Conservation (phyloP, 1,140 invertebrate species). For the Drosophila arizonae region DNA sequence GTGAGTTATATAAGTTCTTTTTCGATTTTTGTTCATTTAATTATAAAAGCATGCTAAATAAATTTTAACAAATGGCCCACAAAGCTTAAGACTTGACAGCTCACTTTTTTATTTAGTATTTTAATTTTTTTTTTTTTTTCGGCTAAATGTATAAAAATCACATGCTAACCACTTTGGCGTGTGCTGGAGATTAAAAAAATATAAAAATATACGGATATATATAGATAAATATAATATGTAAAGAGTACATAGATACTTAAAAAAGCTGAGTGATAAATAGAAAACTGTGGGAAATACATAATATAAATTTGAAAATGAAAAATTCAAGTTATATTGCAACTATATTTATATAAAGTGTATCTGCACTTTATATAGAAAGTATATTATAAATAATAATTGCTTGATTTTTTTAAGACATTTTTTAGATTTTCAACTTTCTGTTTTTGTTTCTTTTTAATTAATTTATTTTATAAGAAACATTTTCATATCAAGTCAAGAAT, state of each 20-base stretch:
- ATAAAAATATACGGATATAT: not conserved
- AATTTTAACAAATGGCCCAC: not conserved
- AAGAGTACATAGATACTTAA: not conserved
- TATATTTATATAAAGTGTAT: too few species aligned
- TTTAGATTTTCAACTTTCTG: too few species aligned
- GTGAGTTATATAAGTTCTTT: constrained; percentile 55
- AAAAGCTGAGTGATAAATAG: too few species aligned
- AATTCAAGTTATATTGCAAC: too few species aligned
- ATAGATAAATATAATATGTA: not conserved
- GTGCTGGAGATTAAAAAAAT: constrained; percentile 8
- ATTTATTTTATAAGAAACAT: not conserved
- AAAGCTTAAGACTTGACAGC: not conserved
- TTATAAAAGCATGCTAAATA: not conserved
- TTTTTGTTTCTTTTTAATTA: not conserved
- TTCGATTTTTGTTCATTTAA: not conserved
- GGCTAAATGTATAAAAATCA: constrained; percentile 16
- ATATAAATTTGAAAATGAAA: too few species aligned
- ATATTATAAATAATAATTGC: too few species aligned
- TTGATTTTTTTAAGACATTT: too few species aligned
- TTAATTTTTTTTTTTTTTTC: not conserved
- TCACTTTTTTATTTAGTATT: not conserved
- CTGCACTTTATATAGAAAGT: too few species aligned
- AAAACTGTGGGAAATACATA: too few species aligned
- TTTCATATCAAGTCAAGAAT: too few species aligned
- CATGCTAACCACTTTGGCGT: constrained; percentile 9